Conservation (phyloP, 92 coral and sea anemone genomes). For the Epizoanthus ramosus region DNA sequence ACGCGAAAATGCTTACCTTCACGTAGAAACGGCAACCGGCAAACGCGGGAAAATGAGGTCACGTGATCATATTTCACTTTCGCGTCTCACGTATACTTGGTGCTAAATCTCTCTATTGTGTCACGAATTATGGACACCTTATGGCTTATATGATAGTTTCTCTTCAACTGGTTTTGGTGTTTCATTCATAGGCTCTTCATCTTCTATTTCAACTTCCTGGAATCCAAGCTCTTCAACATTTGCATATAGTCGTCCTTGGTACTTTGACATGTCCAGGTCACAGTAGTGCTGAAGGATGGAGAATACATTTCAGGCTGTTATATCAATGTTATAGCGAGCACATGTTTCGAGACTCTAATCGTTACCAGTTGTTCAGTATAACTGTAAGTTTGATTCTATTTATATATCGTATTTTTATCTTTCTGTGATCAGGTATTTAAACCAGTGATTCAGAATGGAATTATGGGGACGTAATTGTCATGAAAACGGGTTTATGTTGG, state of each 20-base stretch:
- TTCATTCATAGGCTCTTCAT: background rate
- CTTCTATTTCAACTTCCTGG: slow-evolving; percentile 9
- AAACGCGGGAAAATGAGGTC: too few relatives aligned
- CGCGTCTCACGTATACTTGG: too few relatives aligned
- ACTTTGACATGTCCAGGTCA: slow-evolving; percentile 56
- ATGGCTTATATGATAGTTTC: background rate
- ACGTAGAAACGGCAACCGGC: too few relatives aligned
- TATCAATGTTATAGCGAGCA: background rate
- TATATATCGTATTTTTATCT: too few relatives aligned
- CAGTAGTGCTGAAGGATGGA: slow-evolving; percentile 44
- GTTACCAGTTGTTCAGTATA: too few relatives aligned
- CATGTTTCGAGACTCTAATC: too few relatives aligned
- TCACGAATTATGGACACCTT: too few relatives aligned
- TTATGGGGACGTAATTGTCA: background rate
- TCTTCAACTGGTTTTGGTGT: background rate
- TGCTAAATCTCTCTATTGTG: too few relatives aligned
- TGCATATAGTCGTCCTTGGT: slow-evolving; percentile 43
- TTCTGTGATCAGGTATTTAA: background rate
- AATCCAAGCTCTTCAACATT: slow-evolving; percentile 52
- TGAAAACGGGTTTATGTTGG: too few relatives aligned
- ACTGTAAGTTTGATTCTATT: too few relatives aligned
- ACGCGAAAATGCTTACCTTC: too few relatives aligned
- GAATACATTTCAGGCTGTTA: background rate
- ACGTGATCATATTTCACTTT: too few relatives aligned
- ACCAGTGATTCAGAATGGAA: background rate